Evolutionary conservation across 2,888 invertebrate species (phyloP).

Genomic region (Drosophila pseudotalamancana): DNA sequence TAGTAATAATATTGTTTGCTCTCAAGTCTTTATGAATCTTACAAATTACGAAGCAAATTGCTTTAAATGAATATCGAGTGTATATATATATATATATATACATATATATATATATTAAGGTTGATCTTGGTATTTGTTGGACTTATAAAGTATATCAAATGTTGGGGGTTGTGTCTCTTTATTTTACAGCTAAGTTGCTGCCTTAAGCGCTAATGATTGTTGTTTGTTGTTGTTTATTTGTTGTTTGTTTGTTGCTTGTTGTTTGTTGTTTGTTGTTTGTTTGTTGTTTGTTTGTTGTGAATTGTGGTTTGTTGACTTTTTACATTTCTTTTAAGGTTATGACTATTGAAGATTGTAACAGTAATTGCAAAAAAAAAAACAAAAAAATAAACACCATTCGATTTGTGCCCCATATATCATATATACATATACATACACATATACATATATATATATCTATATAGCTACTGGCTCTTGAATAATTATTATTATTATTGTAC

Average conservation of each 20-base stretch:
- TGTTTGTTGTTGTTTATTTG: conserved; percentile 16
- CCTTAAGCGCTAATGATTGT: conserved; percentile 59
- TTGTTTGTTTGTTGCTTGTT: conserved; percentile 34
- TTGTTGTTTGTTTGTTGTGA: conserved; percentile 16
- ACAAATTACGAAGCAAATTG: neutral
- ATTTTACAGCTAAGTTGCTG: conserved; percentile 16
- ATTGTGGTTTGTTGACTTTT: conserved; percentile 34
- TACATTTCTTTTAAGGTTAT: conserved; percentile 18
- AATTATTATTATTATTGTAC: conserved; percentile 41
- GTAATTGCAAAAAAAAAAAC: conserved; percentile 4
- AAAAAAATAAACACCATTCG: neutral
- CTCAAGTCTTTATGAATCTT: conserved; percentile 19
- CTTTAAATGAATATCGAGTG: conserved; percentile 24
- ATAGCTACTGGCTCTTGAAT: conserved; percentile 12
- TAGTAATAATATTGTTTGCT: conserved; percentile 1
- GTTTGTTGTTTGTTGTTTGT: conserved; percentile 15
- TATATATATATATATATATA: neutral
- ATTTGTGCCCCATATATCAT: conserved; percentile 14
- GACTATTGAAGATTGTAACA: conserved; percentile 25
- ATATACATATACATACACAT: too few species aligned
- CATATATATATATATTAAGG: neutral
- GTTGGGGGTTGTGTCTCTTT: neutral
- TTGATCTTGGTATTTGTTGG: neutral
- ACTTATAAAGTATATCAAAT: conserved; percentile 23
- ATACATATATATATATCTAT: neutral